Evolutionary conservation across 1,140 invertebrate genomes (phyloP), one percentile per base, ranked within the genome.

Genomic region (Achroia grisella): DNA sequence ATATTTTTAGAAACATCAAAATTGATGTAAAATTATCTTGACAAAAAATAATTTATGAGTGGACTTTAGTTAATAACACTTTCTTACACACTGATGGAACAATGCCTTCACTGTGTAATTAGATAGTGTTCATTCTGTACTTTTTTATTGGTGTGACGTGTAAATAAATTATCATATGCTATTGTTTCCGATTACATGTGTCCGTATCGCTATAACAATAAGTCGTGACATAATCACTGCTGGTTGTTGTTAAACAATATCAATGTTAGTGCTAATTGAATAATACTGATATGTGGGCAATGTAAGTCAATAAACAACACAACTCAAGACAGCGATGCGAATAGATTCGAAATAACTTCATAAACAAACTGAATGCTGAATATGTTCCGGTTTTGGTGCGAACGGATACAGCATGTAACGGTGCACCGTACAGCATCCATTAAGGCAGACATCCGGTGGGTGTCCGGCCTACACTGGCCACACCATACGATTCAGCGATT

Each of bases 361-460:
- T 71, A 71, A 65, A 71, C 67, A 71, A 67, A 64, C 63, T 62
- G 36, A 30, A 56, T 52, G 49, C 52, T 63, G 49, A 64, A 37
- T 15, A 15, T 37, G 35, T 37, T n/a, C 30, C 17, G 17, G 17
- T 3, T 31, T 31, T 2, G 35, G n/a, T 37, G 14, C 40, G 45
- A 46, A 53, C 67, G 64, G 64, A 71, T 71, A 64, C 61, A 56
- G 33, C 48, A 46, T 39, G 56, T 65, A 65, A 65, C 67, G 63
- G 62, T 64, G 54, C 29, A 45, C 15, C 35, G 35, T 37, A 50
- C 46, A 58, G 48, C 51, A 55, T 65, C 69, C 58, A 57, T 56
- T 60, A 62, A 68, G 45, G 46, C 43, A 52, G 47, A 50, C 64
- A 63, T 68, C 68, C 68, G 68, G 56, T 50, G 42, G 35, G 35